Conservation (phyloP, 1,140 invertebrate species). For the Trachelipus rathkii region DNA sequence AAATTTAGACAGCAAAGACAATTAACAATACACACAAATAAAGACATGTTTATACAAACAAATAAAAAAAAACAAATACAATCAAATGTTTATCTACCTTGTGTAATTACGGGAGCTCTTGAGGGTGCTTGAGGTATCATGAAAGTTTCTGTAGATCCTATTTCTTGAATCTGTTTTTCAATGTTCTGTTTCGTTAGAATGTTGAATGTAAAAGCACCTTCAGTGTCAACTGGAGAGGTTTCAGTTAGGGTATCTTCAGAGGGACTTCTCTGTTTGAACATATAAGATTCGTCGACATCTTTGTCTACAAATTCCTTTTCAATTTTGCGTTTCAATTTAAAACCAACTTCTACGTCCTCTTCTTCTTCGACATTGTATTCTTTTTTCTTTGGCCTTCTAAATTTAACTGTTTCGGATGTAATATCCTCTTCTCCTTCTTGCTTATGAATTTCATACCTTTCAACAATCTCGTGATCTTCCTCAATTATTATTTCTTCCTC, state of each 20-base stretch:
- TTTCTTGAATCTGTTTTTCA: slow-evolving; percentile 46
- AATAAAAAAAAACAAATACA: not conserved
- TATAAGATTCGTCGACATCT: slow-evolving; percentile 34
- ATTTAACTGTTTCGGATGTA: slow-evolving; percentile 33
- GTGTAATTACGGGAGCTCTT: slow-evolving; percentile 37
- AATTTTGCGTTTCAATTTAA: slow-evolving; percentile 40
- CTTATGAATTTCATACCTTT: slow-evolving; percentile 32
- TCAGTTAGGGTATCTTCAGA: slow-evolving; percentile 31
- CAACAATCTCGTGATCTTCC: slow-evolving; percentile 52
- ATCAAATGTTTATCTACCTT: slow-evolving; percentile 28
- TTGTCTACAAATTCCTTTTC: slow-evolving; percentile 31
- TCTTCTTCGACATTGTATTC: slow-evolving; percentile 46
- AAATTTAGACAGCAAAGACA: not conserved
- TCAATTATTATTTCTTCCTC: slow-evolving; percentile 46
- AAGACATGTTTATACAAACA: too few relatives aligned
- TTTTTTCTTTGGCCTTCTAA: slow-evolving; percentile 36
- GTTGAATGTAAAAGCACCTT: slow-evolving; percentile 48
- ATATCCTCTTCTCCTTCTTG: not conserved
- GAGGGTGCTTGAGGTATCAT: slow-evolving; percentile 42
- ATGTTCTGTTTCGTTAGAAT: slow-evolving; percentile 45
- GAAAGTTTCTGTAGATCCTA: slow-evolving; percentile 40
- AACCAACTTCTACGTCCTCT: slow-evolving; percentile 40
- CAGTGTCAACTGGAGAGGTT: slow-evolving; percentile 44
- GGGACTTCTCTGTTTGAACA: slow-evolving; percentile 29
- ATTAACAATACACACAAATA: too few relatives aligned